Conservation (phyloP, 2,113 vertebrate species). For the Chloebia gouldiae region DNA sequence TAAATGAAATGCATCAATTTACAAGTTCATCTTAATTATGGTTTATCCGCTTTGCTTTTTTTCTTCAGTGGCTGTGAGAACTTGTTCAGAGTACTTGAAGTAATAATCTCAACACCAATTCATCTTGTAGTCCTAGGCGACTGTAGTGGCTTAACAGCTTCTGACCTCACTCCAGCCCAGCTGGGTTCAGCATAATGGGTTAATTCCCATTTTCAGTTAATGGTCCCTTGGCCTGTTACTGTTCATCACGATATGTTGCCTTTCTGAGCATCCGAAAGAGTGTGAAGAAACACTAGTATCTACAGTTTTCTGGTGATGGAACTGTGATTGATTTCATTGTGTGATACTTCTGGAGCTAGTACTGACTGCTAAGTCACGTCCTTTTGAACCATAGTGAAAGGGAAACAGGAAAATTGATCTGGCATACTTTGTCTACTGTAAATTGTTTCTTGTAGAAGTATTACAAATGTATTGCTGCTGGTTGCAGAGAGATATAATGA, state of each 20-base stretch:
- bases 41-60: not conserved
- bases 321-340: not conserved
- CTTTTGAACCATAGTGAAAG: not conserved
- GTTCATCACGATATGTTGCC: not conserved
- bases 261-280: not conserved
- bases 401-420: not conserved
- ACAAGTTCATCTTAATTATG: slow-evolving; percentile 48
- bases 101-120: not conserved
- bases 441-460: not conserved
- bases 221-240: not conserved
- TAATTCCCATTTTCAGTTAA: not conserved
- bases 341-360: not conserved
- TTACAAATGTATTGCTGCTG: not conserved
- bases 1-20: slow-evolving; percentile 22
- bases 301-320: not conserved
- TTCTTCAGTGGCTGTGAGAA: slow-evolving; percentile 1
- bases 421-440: not conserved
- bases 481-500: not conserved
- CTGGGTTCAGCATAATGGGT: not conserved
- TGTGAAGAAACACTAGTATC: not conserved
- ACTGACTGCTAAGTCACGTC: not conserved
- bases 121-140: not conserved
- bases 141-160: not conserved
- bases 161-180: not conserved
- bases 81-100: not conserved